Evolutionary conservation across 2,797 vertebrate species (phyloP).

Genomic region (Phoeniculus purpureus): DNA sequence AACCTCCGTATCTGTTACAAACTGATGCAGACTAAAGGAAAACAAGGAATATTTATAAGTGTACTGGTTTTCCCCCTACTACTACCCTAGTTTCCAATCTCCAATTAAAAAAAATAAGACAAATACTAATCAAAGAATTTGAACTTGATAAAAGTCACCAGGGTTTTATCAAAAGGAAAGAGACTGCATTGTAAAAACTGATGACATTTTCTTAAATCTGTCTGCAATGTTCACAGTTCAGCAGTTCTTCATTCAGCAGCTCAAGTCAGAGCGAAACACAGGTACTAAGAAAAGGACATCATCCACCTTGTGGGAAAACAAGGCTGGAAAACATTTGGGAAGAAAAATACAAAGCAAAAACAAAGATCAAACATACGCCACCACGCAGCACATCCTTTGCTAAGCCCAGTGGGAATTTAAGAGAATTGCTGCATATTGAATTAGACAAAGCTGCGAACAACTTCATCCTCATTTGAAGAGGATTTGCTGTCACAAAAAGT

Average conservation of each 20-base stretch:
- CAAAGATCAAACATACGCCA: neutral
- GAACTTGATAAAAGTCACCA: neutral
- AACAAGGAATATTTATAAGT: neutral
- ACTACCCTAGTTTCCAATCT: neutral
- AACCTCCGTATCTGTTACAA: neutral
- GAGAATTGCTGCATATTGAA: neutral
- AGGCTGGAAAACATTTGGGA: neutral
- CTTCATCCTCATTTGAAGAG: neutral
- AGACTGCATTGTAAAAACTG: neutral
- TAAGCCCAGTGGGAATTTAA: neutral
- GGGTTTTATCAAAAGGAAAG: neutral
- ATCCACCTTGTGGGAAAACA: neutral
- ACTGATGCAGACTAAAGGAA: neutral
- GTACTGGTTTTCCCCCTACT: neutral
- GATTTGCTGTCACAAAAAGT: slow-evolving; percentile 1
- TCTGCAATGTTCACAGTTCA: neutral
- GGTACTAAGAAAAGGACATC: neutral
- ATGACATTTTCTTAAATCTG: neutral
- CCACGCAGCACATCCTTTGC: neutral
- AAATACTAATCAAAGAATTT: neutral
- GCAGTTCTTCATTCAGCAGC: neutral
- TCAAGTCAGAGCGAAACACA: neutral
- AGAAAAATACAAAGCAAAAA: neutral
- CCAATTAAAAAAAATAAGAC: neutral
- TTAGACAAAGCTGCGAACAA: neutral